Evolutionary conservation across 1,140 invertebrate genomes (phyloP), one percentile per base, ranked within the genome.

Genomic region (Trissolcus basalis): DNA sequence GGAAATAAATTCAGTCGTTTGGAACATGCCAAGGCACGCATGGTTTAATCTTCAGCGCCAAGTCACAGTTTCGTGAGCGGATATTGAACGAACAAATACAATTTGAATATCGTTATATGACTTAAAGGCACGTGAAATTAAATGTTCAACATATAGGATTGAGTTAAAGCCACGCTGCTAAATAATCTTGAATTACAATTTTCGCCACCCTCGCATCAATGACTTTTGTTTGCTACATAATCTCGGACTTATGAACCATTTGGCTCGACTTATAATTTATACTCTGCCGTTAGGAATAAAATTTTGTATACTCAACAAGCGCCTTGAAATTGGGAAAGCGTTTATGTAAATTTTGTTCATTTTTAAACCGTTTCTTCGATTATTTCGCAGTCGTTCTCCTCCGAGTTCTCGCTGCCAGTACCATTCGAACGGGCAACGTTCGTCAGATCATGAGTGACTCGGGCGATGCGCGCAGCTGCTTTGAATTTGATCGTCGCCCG

Each of bases 401-500:
- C 70, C 0, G 77, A 69, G 16, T 55, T 60, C 44, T 81, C 77
- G 8, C 63, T 75, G 4, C 69, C 43, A 43, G 59, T 58, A 19
- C 80, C 80, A 9, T 79, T 67, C 32, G 50, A 33, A 5, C 78
- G 77, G 16, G 85, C 63, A 12, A 79, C 69, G n/a, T 82, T 78
- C 12, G 75, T 82, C 27, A 88, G 79, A 44, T 88, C 85, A 12
- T 87, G 80, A 5, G 87, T 84, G 35, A 89, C 83, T 12, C 85
- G 70, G 10, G 90, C 90, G 13, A 91, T 89, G 16, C 90, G 86
- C 58, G 89, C 90, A 0, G 92, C 91, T 16, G 92, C 93, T 85
- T 92, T 92, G 60, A 93, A 93, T 74, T 91, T 90, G 39, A 92
- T 92, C 15, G 90, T 87, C 0, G 91, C 92, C 70, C 89, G 89